Percentiles rank a stretch among this genome's conserved stretches.
Conservation (phyloP, 2,113 vertebrate species). For the Paraplagusia blochii region DNA sequence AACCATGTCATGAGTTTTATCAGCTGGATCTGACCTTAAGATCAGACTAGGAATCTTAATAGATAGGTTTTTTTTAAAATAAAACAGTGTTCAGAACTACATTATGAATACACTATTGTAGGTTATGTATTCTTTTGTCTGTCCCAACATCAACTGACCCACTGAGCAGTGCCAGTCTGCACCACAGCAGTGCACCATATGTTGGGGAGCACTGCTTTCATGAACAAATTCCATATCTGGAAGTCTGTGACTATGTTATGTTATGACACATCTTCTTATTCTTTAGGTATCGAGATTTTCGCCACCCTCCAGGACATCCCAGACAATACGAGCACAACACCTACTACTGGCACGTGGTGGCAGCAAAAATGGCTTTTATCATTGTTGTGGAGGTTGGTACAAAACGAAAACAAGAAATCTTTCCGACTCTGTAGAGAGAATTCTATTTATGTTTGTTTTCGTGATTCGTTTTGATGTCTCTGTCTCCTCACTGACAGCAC, state of each 20-base stretch:
- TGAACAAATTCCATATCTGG: background rate
- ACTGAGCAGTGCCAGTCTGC: too few relatives aligned
- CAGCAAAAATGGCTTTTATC: slow-evolving; percentile 91
- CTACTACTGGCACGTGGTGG: slow-evolving; percentile 92
- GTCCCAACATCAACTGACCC: too few relatives aligned
- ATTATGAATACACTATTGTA: too few relatives aligned
- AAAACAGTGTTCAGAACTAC: too few relatives aligned
- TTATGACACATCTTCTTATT: background rate
- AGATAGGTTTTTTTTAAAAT: too few relatives aligned
- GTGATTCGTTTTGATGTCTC: too few relatives aligned
- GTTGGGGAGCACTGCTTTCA: too few relatives aligned
- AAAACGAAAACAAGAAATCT: background rate
- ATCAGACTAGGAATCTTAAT: too few relatives aligned
- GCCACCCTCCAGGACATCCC: slow-evolving; percentile 84
- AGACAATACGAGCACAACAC: slow-evolving; percentile 84
- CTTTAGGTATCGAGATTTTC: slow-evolving; percentile 87
- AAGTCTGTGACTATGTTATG: background rate
- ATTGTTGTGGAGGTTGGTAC: slow-evolving; percentile 87
- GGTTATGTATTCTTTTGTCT: too few relatives aligned
- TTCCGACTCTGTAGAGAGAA: background rate
- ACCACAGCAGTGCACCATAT: too few relatives aligned
- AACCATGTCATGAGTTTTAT: too few relatives aligned
- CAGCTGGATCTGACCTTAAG: too few relatives aligned
- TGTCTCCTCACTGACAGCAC: slow-evolving; percentile 78
- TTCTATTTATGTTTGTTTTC: background rate